Evolutionary conservation across 2,113 vertebrate species (phyloP).

Genomic region (Osmerus mordax): DNA sequence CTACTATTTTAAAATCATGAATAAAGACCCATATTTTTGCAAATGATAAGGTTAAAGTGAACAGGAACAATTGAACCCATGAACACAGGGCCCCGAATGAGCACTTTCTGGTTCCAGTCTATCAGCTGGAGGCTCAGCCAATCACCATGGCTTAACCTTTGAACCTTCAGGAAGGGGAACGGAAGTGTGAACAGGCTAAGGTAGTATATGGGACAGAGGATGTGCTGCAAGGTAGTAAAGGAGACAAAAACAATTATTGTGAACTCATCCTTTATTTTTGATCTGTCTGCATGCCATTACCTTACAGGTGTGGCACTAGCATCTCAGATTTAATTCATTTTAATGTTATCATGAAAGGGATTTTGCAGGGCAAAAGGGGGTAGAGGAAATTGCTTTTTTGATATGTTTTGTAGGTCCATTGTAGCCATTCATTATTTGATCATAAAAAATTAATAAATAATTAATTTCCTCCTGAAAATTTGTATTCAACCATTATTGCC

Average conservation of each 20-base stretch:
- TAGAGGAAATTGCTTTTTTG: not conserved
- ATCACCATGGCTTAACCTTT: constrained; percentile 62
- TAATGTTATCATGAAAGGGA: too few relatives aligned
- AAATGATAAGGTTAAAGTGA: too few relatives aligned
- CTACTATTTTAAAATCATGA: too few relatives aligned
- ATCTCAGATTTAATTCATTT: too few relatives aligned
- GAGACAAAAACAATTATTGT: not conserved
- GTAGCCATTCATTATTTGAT: not conserved
- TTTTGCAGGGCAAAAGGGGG: not conserved
- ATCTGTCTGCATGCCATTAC: not conserved
- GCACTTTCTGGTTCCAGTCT: constrained; percentile 54
- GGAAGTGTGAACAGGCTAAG: constrained; percentile 46
- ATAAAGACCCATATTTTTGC: too few relatives aligned
- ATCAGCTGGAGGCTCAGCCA: constrained; percentile 52
- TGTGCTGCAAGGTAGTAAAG: too few relatives aligned
- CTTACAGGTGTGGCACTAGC: constrained; percentile 14
- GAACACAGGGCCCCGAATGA: constrained; percentile 41
- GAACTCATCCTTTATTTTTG: not conserved
- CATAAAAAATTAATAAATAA: not conserved
- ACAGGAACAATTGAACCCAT: not conserved
- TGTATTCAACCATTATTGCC: not conserved
- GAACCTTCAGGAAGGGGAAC: constrained; percentile 49
- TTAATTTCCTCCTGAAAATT: not conserved
- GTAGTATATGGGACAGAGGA: too few relatives aligned
- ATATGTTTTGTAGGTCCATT: not conserved